Conservation (phyloP, 35 echinoderm and acorn worm species). For the Eucidaris tribuloides region DNA sequence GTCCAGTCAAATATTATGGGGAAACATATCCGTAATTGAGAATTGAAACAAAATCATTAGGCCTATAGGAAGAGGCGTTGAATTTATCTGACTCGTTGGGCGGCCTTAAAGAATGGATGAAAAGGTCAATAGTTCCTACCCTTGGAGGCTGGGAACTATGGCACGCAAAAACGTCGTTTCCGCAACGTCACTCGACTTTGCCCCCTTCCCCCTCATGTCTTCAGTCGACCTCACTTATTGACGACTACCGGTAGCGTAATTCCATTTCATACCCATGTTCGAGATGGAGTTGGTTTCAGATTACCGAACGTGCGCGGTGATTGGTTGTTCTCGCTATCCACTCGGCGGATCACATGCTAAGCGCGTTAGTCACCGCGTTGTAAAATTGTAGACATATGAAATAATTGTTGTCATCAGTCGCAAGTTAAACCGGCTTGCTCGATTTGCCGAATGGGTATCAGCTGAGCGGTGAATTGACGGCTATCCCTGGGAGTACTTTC, state of each 20-base stretch:
- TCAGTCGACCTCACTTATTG: neutral
- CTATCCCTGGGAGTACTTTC: too few species aligned
- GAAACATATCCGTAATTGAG: too few species aligned
- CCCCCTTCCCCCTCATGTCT: neutral
- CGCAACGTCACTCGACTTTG: neutral
- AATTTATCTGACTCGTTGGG: too few species aligned
- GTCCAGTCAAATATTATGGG: too few species aligned
- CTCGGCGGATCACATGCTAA: neutral
- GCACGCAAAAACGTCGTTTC: too few species aligned
- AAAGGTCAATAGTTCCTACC: too few species aligned
- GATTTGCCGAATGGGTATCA: neutral
- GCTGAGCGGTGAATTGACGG: too few species aligned
- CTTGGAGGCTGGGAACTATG: too few species aligned
- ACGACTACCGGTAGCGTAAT: neutral
- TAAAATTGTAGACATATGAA: neutral
- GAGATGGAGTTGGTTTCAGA: neutral
- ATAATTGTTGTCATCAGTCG: neutral
- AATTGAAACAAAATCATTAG: too few species aligned
- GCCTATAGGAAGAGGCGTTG: too few species aligned
- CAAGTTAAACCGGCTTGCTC: neutral
- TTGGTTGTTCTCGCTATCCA: neutral
- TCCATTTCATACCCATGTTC: neutral
- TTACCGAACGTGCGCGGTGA: neutral
- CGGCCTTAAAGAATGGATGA: too few species aligned
- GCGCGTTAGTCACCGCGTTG: neutral